A percentile compares a stretch with the other conserved stretches of the same genome.
phyloP scores from a whole-genome alignment of 2,113 vertebrate genomes.

The Heliornis fulica region DNA sequence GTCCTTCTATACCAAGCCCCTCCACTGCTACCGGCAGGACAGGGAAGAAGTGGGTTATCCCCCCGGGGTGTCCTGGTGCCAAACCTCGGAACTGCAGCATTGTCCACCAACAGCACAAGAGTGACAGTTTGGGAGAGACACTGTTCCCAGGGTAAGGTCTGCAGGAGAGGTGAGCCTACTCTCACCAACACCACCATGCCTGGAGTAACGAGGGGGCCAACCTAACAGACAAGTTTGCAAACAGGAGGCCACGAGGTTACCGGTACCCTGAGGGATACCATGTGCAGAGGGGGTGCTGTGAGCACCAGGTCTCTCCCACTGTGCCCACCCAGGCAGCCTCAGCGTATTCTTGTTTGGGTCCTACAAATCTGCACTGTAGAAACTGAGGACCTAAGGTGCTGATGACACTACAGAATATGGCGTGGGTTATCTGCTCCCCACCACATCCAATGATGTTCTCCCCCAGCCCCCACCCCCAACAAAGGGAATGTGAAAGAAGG shows the following conservation, averaged over 20 bases:
- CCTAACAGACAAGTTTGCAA: background rate
- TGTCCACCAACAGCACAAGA: background rate
- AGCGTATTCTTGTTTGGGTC: background rate
- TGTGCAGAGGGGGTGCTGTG: background rate
- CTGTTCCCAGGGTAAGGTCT: rapidly evolving
- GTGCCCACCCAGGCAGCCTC: background rate
- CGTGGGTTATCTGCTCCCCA: background rate
- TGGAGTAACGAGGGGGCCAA: background rate
- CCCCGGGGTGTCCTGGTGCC: rapidly evolving
- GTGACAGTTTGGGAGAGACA: background rate
- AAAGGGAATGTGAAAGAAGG: background rate
- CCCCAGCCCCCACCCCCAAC: rapidly evolving
- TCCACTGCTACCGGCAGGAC: background rate
- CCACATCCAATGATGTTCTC: background rate
- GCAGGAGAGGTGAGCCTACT: background rate
- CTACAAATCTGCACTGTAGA: background rate
- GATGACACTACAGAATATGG: background rate
- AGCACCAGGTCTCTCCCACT: background rate
- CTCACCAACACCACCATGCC: background rate
- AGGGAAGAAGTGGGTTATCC: background rate
- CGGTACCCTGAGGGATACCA: background rate
- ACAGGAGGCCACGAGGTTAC: background rate
- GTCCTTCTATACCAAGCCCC: background rate
- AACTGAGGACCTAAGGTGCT: background rate
- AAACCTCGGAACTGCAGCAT: background rate